Base-by-base conservation (phyloP, 2,888 invertebrate species). In the Ormyrus pomaceus region DNA sequence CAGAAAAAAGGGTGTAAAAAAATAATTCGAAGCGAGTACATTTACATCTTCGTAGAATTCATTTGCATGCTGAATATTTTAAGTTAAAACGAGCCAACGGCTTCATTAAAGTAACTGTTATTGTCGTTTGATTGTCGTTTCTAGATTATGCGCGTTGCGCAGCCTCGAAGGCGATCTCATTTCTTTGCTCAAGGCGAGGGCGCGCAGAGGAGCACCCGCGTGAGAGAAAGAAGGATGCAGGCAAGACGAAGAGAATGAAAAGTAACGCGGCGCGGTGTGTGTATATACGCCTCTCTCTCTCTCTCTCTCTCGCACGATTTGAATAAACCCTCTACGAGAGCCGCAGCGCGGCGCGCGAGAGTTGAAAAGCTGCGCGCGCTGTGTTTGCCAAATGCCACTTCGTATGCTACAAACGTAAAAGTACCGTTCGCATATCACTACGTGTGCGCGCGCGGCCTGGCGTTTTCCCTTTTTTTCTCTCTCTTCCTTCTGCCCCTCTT, bases 381-480 rank as follows among this genome's bases (percentile, higher is more conserved):
- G 85, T 87, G 86, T 86, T 87, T 88, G 84, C 84, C 84, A 85
- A 86, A 87, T 86, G 85, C 85, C 85, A 86, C 87, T 88, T 87
- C 86, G 86, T 87, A 88, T 88, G 86, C 87, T 83, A 78, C 83
- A 76, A 83, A 82, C 85, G 84, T 82, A 82, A 83, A 19, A 19
- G 83, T 76, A 84, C 84, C 85, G 83, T 84, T 86, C 84, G 83
- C 72, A 72, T 53, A 72, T 84, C 77, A 87, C 85, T 85, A 86
- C 84, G 83, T 81, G 83, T 82, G 56, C 81, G 77, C 80, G 82
- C 80, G 19, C 19, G 19, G 19, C 19, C 19, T 19, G 19, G 19
- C 19, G 19, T 19, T 19, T 19, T 19, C 19, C 19, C 1, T 19
- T 19, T 19, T 19, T 19, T 83, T 74, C 58, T 68, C 69, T 19